These are phyloP conservation scores for Caenorhabditis sinica DNA, from an alignment of 2,888 invertebrate species.

Conservation along the genomic window DNA sequence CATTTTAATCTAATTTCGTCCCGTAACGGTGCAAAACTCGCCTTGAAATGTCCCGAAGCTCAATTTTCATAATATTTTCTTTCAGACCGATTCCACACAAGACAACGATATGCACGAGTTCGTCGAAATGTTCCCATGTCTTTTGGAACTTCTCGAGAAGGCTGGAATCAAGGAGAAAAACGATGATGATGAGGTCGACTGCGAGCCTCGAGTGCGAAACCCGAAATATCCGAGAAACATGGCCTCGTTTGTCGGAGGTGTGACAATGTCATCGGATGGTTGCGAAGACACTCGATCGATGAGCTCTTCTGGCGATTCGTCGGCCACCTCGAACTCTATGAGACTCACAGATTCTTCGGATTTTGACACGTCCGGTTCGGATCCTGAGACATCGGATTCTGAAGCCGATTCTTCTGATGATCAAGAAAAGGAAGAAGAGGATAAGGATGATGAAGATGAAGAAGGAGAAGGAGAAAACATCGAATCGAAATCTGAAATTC, in stretches of 20 bases:
- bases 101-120: constrained; percentile 46
- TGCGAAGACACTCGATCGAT: constrained; percentile 47
- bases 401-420: constrained; percentile 17
- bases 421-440: background rate
- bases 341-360: constrained; percentile 11
- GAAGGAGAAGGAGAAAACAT: background rate
- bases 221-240: constrained; percentile 32
- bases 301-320: constrained; percentile 24
- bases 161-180: constrained; percentile 41
- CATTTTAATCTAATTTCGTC: too few relatives aligned
- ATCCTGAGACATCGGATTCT: constrained; percentile 3
- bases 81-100: constrained; percentile 29
- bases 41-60: too few relatives aligned
- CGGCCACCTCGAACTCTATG: constrained; percentile 2
- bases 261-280: constrained; percentile 39
- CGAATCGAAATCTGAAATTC: background rate
- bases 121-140: constrained; percentile 58
- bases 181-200: constrained; percentile 24
- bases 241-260: constrained; percentile 4
- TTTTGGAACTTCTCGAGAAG: constrained; percentile 41
- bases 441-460: too few relatives aligned
- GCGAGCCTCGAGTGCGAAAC: constrained; percentile 4
- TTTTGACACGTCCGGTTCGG: constrained; percentile 31
- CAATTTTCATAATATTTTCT: background rate
- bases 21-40: too few relatives aligned